Evolutionary conservation across 2,113 vertebrate genomes (phyloP).

Genomic region (Salvator merianae): DNA sequence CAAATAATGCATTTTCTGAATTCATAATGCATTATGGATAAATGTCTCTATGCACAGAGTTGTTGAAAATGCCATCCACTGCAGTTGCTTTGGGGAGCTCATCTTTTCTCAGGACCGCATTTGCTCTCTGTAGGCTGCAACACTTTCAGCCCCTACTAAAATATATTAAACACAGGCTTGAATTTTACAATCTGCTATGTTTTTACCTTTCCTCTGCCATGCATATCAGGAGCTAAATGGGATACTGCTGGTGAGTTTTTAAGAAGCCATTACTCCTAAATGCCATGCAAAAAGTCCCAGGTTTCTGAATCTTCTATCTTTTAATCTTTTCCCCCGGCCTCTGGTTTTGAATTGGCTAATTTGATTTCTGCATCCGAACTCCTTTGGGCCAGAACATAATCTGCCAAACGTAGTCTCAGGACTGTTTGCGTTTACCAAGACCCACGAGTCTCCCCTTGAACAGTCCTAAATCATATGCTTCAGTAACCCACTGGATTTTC

Average conservation of each 20-base stretch:
- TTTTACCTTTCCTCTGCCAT: background rate
- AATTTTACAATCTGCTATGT: background rate
- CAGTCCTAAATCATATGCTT: conserved; percentile 1
- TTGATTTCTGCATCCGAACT: background rate
- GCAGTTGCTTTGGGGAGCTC: background rate
- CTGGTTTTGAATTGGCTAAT: background rate
- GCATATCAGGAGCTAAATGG: conserved; percentile 22
- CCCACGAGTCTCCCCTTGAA: background rate
- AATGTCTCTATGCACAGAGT: background rate
- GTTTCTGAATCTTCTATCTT: background rate
- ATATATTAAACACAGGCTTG: background rate
- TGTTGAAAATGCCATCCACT: background rate
- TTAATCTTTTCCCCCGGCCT: background rate
- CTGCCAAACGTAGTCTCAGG: conserved; percentile 20
- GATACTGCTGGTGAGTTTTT: conserved; percentile 15
- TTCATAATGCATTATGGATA: background rate
- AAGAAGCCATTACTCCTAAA: conserved; percentile 35
- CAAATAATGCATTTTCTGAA: background rate
- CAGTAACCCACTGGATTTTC: background rate
- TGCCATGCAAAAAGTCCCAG: background rate
- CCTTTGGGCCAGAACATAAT: conserved; percentile 15
- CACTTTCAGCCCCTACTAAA: background rate
- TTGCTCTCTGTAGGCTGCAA: background rate
- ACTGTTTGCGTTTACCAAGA: background rate
- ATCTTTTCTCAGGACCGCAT: background rate